Evolutionary conservation across 1,140 invertebrate genomes (phyloP), one percentile per base, ranked within the genome.

Genomic region (Dendroctonus valens): DNA sequence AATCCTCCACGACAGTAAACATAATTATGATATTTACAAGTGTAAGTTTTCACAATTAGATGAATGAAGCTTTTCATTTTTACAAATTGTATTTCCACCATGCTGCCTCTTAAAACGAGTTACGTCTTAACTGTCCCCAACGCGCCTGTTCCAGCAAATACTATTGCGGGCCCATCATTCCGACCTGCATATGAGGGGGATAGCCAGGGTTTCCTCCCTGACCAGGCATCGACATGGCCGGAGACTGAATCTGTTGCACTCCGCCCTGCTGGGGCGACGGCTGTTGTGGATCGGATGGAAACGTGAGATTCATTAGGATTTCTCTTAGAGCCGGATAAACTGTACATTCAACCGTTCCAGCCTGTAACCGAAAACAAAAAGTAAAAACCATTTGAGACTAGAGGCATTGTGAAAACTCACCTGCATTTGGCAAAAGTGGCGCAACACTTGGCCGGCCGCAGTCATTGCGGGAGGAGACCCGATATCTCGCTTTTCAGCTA

Each of bases 291-390:
- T 78, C 76, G 40, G 70, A 69, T 44, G 90, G 89, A 49, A 92
- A 77, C 41, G 83, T 85, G 37, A 96, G 83, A 81, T 92, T 94
- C 9, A 86, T 84, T 5, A 96, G 78, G 49, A 97, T 80, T 78
- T 96, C 93, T 69, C 91, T 84, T 41, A 97, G 87, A 26, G 93
- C 91, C 7, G 92, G 91, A 79, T 92, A 95, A 41, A 96, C 83
- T 0, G 92, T 91, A 77, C 93, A 96, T 75, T 96, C 92, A 9
- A 83, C 69, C 37, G 69, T 69, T 54, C 73, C 75, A 8, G 71
- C 62, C 62, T 70, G 41, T 37, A 60, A 67, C 40, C 12, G 26
- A 26, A 26, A 26, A 26, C 26, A 26, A 26, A 26, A 26, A 44
- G 12, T 41, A 41, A n/a, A 38, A 9, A 26, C 26, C 26, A 26